Evolutionary conservation across 2,797 vertebrate genomes (phyloP).

Genomic region (Takifugu rubripes): DNA sequence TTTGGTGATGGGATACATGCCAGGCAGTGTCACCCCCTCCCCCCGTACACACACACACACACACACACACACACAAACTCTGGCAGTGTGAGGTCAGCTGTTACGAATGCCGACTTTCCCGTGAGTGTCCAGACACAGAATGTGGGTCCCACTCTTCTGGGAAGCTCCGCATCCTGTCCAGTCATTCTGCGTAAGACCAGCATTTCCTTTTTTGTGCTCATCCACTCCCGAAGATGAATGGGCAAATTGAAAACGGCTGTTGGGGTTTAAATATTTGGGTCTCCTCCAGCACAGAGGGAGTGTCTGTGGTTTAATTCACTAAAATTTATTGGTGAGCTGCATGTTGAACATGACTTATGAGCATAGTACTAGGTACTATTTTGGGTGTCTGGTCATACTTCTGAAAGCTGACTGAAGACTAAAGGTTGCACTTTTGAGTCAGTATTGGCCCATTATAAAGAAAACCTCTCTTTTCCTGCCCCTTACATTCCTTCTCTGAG

Average conservation of each 20-base stretch:
- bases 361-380: too few relatives aligned
- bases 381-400: neutral
- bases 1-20: conserved; percentile 33
- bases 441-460: conserved; percentile 26
- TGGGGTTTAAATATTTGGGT: conserved; percentile 15
- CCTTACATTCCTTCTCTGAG: conserved; percentile 29
- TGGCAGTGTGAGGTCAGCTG: conserved; percentile 32
- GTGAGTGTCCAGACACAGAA: conserved; percentile 56
- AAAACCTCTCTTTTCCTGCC: conserved; percentile 19
- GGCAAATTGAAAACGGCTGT: conserved; percentile 48
- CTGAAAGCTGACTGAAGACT: conserved; percentile 1
- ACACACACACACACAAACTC: conserved; percentile 54
- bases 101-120: conserved; percentile 46
- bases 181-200: conserved; percentile 51
- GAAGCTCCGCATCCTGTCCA: conserved; percentile 63
- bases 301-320: neutral
- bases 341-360: neutral
- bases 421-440: too few relatives aligned
- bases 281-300: conserved; percentile 9
- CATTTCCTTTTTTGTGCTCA: conserved; percentile 59
- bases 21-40: conserved; percentile 28
- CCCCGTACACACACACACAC: conserved; percentile 38
- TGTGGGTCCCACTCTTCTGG: conserved; percentile 36
- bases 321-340: neutral
- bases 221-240: conserved; percentile 31